phyloP scores from a whole-genome alignment of 2,888 invertebrate genomes.

The Harpagoxenus sublaevis region DNA sequence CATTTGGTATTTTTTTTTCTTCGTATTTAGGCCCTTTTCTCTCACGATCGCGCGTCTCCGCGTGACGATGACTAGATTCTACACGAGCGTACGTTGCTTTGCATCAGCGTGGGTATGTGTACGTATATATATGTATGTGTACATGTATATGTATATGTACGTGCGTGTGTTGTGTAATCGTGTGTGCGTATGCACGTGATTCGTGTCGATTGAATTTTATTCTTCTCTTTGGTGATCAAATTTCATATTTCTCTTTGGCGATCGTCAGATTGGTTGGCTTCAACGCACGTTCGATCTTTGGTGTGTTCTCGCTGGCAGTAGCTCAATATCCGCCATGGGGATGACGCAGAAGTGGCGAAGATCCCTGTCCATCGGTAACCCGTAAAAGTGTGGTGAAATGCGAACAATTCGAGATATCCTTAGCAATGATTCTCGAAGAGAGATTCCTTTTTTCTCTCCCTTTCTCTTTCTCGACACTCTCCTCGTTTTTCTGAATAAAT shows the following conservation, averaged over 20 bases:
- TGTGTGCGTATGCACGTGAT: slow-evolving; percentile 31
- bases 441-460: slow-evolving; percentile 6
- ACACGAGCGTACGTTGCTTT: slow-evolving; percentile 22
- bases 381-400: slow-evolving; percentile 26
- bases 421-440: slow-evolving; percentile 9
- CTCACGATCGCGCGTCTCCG: slow-evolving; percentile 48
- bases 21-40: slow-evolving; percentile 67
- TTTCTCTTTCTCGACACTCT: slow-evolving; percentile 2
- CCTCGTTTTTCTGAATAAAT: background rate
- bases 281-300: slow-evolving; percentile 49
- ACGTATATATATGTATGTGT: background rate
- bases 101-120: slow-evolving; percentile 38
- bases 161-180: background rate
- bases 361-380: slow-evolving; percentile 35
- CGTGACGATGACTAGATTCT: slow-evolving; percentile 66
- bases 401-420: slow-evolving; percentile 20
- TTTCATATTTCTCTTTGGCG: slow-evolving; percentile 18
- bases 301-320: slow-evolving; percentile 70
- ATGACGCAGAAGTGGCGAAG: slow-evolving; percentile 51
- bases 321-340: slow-evolving; percentile 56
- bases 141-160: background rate
- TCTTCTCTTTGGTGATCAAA: slow-evolving; percentile 41
- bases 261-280: slow-evolving; percentile 41
- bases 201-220: slow-evolving; percentile 17
- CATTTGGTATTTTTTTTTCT: slow-evolving; percentile 16